Evolutionary conservation across 2,888 invertebrate genomes (phyloP), one percentile per base, ranked within the genome.

Genomic region (Chrysolina americana): DNA sequence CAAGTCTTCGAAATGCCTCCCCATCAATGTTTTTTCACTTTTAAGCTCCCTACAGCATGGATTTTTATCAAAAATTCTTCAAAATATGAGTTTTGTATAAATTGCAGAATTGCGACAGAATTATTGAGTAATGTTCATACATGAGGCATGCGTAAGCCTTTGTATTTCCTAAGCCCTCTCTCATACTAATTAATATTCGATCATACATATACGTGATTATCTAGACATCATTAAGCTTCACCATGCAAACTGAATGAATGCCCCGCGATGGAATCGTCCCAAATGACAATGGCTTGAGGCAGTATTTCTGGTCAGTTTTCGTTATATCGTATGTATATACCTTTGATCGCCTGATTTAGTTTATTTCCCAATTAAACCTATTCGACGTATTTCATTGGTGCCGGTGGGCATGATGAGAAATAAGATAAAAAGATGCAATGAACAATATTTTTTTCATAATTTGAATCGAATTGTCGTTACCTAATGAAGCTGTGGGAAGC

Each of bases 211-310:
- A 15, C 44, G 36, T 6, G 47, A 47, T 13, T 47, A 13, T 50
- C 50, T 50, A 50, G 50, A 17, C 19, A 50, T n/a, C n/a, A 50
- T 50, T 50, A 19, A 50, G 50, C 50, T 50, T 19, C 50, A 50
- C 50, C 19, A 50, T 50, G 9, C 50, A 8, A 50, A 50, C 17
- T 17, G 50, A 17, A 50, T 19, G 50, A 50, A 50, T n/a, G 10
- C 19, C 0, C 19, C 2, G 19, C 50, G 50, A 50, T 50, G 19
- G 50, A 17, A 50, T 50, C 19, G 50, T 50, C n/a, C n/a, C 50
- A 50, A 50, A 50, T 9, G 10, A 50, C 50, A 50, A 50, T 50
- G 50, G 50, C 8, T 19, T 50, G 50, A 19, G 50, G 50, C 50
- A 19, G 50, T 50, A 19, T 50, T 50, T 50, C 50, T 19, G 50